These are phyloP conservation scores for Danaus chrysippus DNA, from an alignment of 2,888 invertebrate species.

Conservation along the genomic window DNA sequence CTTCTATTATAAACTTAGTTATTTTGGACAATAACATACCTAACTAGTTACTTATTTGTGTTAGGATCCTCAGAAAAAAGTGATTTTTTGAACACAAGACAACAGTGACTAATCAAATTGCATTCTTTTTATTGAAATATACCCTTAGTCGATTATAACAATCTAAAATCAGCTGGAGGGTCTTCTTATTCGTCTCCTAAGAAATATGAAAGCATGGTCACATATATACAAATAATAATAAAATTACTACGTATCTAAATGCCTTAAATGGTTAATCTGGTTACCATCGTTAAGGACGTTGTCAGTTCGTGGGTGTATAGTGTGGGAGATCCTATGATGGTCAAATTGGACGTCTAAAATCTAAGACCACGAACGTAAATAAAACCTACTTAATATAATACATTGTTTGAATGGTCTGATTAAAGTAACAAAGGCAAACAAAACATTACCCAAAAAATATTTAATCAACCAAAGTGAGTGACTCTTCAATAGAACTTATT, in stretches of 20 bases:
- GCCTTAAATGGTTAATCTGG: conserved; percentile 21
- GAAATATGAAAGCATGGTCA: too few species aligned
- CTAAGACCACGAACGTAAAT: conserved; percentile 4
- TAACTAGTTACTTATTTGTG: too few species aligned
- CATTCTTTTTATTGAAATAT: too few species aligned
- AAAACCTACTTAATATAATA: conserved; percentile 6
- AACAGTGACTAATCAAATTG: too few species aligned
- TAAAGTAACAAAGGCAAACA: not conserved
- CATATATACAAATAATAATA: not conserved
- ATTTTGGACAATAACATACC: too few species aligned
- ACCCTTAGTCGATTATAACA: too few species aligned
- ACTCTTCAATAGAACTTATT: not conserved
- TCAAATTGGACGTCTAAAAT: conserved; percentile 11
- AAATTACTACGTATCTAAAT: conserved; percentile 8
- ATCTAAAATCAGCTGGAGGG: too few species aligned
- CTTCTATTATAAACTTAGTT: too few species aligned
- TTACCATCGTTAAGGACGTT: conserved; percentile 12
- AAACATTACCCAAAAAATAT: not conserved
- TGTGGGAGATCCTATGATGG: conserved; percentile 18
- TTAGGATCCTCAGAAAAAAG: too few species aligned
- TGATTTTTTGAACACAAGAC: too few species aligned
- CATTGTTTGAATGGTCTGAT: conserved; percentile 8
- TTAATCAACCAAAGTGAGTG: not conserved
- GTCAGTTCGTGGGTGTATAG: conserved; percentile 17
- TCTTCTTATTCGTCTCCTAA: too few species aligned